Percentiles rank a stretch among this genome's conserved stretches.
phyloP scores from a whole-genome alignment of 2,888 invertebrate species.

The Eumerus sabulonum region DNA sequence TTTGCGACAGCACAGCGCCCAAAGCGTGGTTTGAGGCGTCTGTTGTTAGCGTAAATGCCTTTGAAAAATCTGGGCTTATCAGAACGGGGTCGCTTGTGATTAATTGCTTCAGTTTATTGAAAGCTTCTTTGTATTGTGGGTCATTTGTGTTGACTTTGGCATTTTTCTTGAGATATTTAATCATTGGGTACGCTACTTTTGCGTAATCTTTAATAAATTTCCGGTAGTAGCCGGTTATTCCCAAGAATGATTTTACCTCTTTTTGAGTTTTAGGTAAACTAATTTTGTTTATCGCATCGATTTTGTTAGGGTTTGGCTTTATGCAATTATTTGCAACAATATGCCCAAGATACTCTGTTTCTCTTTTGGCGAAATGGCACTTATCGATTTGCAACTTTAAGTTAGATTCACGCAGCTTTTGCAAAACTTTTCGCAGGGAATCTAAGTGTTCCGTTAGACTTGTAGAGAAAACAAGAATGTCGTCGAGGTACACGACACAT shows the following conservation, averaged over 20 bases:
- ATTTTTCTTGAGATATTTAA: constrained; percentile 21
- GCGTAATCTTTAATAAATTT: not conserved
- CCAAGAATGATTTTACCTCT: constrained; percentile 1
- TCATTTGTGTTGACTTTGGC: constrained; percentile 10
- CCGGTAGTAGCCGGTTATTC: not conserved
- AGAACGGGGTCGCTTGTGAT: too few relatives aligned
- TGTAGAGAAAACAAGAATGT: not conserved
- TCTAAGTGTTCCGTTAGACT: constrained; percentile 6
- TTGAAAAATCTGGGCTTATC: not conserved
- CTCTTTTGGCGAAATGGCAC: constrained; percentile 1
- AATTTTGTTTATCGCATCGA: too few relatives aligned
- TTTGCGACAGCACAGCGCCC: too few relatives aligned
- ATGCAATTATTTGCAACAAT: constrained; percentile 16
- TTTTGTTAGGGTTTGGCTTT: too few relatives aligned
- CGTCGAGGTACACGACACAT: too few relatives aligned
- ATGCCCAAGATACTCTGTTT: constrained; percentile 67
- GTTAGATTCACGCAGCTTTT: constrained; percentile 1
- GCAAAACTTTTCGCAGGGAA: constrained; percentile 11
- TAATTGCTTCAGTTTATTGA: too few relatives aligned
- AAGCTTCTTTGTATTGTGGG: too few relatives aligned
- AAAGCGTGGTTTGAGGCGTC: not conserved
- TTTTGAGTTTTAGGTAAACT: too few relatives aligned
- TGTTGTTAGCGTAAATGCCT: not conserved
- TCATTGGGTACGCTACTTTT: too few relatives aligned
- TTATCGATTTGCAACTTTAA: constrained; percentile 14